These are phyloP conservation scores for Octodonta nipae DNA, from an alignment of 2,888 invertebrate species.

Conservation along the genomic window DNA sequence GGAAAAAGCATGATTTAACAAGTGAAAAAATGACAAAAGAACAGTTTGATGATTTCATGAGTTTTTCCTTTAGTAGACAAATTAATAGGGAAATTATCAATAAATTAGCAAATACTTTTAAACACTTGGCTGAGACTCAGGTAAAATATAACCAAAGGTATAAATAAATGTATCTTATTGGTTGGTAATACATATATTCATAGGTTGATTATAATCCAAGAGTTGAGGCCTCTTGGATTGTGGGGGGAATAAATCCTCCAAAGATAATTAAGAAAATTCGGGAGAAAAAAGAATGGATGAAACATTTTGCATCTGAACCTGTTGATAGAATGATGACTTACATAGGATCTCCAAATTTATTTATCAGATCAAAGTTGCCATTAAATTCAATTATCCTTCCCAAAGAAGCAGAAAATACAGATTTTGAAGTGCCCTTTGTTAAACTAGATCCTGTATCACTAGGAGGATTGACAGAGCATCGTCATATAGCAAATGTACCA, in stretches of 20 bases:
- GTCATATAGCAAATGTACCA: slow-evolving; percentile 62
- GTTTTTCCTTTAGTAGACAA: slow-evolving; percentile 47
- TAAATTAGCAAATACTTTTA: slow-evolving; percentile 42
- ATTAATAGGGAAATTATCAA: slow-evolving; percentile 56
- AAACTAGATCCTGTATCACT: slow-evolving; percentile 47
- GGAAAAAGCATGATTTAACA: too few species aligned
- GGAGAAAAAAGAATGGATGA: slow-evolving; percentile 28
- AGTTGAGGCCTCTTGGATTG: slow-evolving; percentile 76
- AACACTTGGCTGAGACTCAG: slow-evolving; percentile 51
- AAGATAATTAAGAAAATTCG: slow-evolving; percentile 32
- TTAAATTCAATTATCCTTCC: slow-evolving; percentile 49
- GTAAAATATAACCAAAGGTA: slow-evolving; percentile 34
- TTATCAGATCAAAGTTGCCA: slow-evolving; percentile 56
- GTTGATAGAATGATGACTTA: slow-evolving; percentile 58
- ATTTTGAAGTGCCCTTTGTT: slow-evolving; percentile 45
- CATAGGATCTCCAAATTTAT: slow-evolving; percentile 51
- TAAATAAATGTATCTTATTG: too few species aligned
- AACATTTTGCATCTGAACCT: slow-evolving; percentile 40
- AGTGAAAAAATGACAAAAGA: too few species aligned
- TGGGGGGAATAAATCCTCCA: slow-evolving; percentile 56
- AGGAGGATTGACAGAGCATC: slow-evolving; percentile 43
- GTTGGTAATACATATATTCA: too few species aligned
- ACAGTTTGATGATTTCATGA: too few species aligned
- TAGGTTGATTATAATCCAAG: slow-evolving; percentile 65
- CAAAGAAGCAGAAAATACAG: slow-evolving; percentile 43